These are phyloP conservation scores for Microcebus griseorufus DNA, from an alignment of 2,113 vertebrate species.

Conservation along the genomic window DNA sequence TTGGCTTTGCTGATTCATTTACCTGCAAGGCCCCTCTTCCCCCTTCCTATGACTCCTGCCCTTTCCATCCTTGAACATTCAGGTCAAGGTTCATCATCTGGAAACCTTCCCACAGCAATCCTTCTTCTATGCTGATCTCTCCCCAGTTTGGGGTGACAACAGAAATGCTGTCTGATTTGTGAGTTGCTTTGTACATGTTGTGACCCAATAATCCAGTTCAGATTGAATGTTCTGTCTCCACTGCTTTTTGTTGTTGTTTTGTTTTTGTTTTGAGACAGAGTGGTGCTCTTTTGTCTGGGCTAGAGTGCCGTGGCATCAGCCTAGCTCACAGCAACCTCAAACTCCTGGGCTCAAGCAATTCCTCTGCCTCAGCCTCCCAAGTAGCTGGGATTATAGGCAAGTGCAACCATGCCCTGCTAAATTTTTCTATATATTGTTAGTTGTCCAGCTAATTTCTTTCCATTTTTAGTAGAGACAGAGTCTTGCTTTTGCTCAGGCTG, in stretches of 20 bases:
- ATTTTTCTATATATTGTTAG: no score
- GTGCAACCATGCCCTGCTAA: no score
- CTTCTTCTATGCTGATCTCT: background rate
- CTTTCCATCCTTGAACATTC: background rate
- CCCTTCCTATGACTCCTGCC: background rate
- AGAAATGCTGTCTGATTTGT: background rate
- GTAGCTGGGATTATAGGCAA: no score
- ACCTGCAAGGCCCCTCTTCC: fast-evolving
- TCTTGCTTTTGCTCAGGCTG: no score
- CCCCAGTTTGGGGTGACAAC: background rate
- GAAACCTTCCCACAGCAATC: background rate
- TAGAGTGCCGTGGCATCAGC: no score
- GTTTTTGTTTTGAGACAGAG: no score
- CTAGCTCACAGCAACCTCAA: no score
- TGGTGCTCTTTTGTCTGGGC: no score
- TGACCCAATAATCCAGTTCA: slow-evolving; percentile 1
- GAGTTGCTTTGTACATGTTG: background rate
- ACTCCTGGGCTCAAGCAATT: no score
- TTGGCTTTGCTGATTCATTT: background rate
- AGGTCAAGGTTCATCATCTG: background rate
- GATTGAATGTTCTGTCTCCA: background rate
- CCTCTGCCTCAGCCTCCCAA: no score
- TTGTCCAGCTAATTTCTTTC: no score
- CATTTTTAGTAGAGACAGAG: no score
- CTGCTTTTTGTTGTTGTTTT: background rate